Base-by-base conservation (phyloP, 2,888 invertebrate genomes). In the Trilocha varians region DNA sequence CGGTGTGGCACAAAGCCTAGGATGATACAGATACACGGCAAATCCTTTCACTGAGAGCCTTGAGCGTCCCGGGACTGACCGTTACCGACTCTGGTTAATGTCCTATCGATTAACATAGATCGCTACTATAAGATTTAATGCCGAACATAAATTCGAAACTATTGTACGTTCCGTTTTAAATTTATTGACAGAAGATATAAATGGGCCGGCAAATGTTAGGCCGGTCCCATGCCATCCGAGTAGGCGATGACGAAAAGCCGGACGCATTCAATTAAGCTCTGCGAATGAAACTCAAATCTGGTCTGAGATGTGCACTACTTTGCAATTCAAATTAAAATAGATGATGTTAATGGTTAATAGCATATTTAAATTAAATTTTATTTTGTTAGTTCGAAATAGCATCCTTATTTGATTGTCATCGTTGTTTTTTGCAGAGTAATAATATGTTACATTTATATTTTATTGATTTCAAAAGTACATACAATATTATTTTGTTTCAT, bases 1-100 rank as follows among this genome's bases (percentile, higher is more conserved):
- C 39, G 13, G 25, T 25, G 8, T 25, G 16, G 34, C 17, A 16
- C 42, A 47, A 68, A 25, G 60, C 57, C 68, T 65, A 63, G 70
- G 84, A 84, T 80, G 84, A 78, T 83, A 82, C 83, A 83, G 83
- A 82, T 84, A 73, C 73, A 64, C 62, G 52, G 54, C 50, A 65
- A 55, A 71, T 80, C 84, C 84, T 84, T 85, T 85, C 84, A 83
- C 84, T 62, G 59, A 53, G 68, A 77, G 76, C 84, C 84, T 85
- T 84, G 84, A 76, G 69, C 52, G 40, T 57, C 64, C 63, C 68
- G 70, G 68, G 68, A 72, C 65, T 77, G 82, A 73, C 83, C 82
- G 78, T 78, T 80, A 80, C 73, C 68, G 64, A 66, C 65, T 66
- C 66, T 69, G 68, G 69, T 77, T 82, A 78, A 79, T 78, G 75